Evolutionary conservation across 2,113 vertebrate species (phyloP), one percentile per base, ranked within the genome.

Genomic region (Bubo blakistoni): DNA sequence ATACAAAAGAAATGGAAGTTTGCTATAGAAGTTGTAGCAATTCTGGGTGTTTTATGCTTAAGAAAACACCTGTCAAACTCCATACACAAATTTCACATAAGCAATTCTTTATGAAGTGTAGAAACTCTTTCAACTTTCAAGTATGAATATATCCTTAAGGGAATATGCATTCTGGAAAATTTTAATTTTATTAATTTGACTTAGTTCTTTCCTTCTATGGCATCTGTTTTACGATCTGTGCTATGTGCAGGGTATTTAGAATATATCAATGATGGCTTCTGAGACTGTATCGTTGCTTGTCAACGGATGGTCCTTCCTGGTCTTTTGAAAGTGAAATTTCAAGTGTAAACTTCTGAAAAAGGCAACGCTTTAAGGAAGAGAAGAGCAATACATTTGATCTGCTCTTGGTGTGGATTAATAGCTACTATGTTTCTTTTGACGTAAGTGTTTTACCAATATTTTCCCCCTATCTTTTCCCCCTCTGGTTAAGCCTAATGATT

Each of bases 271-370:
- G 49, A 17, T 86, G 61, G 29, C 63, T 52, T 91, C 32, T 71
- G 83, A 47, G 84, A 9, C 52, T 46, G n/a, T 27, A 20, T 47
- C 0, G 2, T 44, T 7, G 1, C 30, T 72, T 4, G 0, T 84
- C 69, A 36, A 34, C 58, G 52, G 51, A 32, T 46, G 9, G 9
- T 47, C 30, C 29, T 69, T 85, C 44, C 59, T 59, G 76, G 30
- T 73, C 18, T 58, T 88, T 65, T 22, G 85, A 52, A 94, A 55
- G 57, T 73, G 44, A 46, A 46, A 46, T 27, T 16, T 16, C 20
- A n/a, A 73, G 40, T 13, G 3, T 57, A n/a, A 32, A 11, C 44
- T 85, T 66, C 38, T 54, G 86, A 38, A 36, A 58, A 67, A 81
- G 34, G 29, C 42, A 30, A 13, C 1, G 1, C 34, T 55, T 66